Evolutionary conservation across 2,113 vertebrate genomes (phyloP), one percentile per base, ranked within the genome.

Genomic region (Coryphaenoides rupestris): DNA sequence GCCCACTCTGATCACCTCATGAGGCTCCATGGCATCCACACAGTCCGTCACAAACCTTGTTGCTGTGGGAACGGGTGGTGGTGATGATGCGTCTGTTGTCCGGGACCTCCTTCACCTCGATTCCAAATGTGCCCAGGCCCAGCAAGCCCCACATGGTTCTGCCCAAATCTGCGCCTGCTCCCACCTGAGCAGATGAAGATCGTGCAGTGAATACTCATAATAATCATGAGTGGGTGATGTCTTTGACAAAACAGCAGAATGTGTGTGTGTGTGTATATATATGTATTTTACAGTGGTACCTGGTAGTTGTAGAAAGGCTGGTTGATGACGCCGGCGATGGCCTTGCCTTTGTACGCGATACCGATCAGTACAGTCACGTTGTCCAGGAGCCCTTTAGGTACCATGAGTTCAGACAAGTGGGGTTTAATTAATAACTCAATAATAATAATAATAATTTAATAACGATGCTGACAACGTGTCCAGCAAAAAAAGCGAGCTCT

Each of bases 301-400:
- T 99, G 90, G 62, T 99, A 98, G 86, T 99, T 99, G 89, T 94
- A 97, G 83, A 96, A 99, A 0, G 97, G 97, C 79, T 99, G 96
- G 82, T 99, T 98, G 82, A 99, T 97, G 80, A 99, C 91, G 58
- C 97, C 96, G 68, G 95, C 97, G 33, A 99, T 98, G 50, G 97
- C 94, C 87, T 88, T 94, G 71, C 97, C 97, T 86, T 86, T 80
- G 58, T 98, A 93, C 33, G 96, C 95, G 70, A 99, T 94, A 63
- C 96, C 96, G 74, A 99, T 99, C 2, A 99, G 93, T 74, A 99
- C 95, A 0, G 96, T 99, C 65, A 99, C 96, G 0, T 99, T 95
- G 80, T 99, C 96, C 74, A 99, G 89, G 63, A 99, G 95, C 78
- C 96, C 97, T 99, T 62, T 2, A 21, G 47, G 64, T 57, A 17